Percentiles rank a stretch among this genome's conserved stretches.
Conservation (phyloP, 1,140 invertebrate genomes). For the Aphaenogaster rudis region DNA sequence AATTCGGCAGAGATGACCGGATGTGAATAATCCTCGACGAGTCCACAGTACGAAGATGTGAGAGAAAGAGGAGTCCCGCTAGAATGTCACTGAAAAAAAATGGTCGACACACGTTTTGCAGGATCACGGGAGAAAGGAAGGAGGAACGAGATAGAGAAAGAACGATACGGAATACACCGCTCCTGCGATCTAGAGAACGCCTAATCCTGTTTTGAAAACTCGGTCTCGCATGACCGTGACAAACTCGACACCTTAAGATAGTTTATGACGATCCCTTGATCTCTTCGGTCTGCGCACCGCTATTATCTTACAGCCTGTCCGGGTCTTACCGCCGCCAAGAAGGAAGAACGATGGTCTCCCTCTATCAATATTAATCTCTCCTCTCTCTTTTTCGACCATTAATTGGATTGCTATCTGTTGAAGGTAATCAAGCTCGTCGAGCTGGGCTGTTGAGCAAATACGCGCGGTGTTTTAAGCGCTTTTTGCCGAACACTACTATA, state of each 20-base stretch:
- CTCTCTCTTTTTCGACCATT: constrained; percentile 59
- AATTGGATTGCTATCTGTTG: constrained; percentile 71
- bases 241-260: constrained; percentile 81
- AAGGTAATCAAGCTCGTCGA: constrained; percentile 56
- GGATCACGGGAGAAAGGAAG: constrained; percentile 37
- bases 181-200: constrained; percentile 69
- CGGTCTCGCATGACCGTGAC: constrained; percentile 80
- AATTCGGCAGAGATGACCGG: constrained; percentile 84
- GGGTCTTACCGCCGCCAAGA: constrained; percentile 9
- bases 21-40: constrained; percentile 82
- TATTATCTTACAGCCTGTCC: constrained; percentile 68
- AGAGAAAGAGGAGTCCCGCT: constrained; percentile 45
- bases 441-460: background rate
- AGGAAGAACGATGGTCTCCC: background rate
- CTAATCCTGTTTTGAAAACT: constrained; percentile 84
- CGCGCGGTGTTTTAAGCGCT: background rate
- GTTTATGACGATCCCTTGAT: constrained; percentile 75
- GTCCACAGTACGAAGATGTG: constrained; percentile 39
- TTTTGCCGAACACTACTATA: background rate
- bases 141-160: background rate
- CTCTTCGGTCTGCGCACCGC: constrained; percentile 32
- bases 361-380: constrained; percentile 64
- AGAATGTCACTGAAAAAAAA: constrained; percentile 75
- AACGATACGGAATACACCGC: background rate
- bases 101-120: constrained; percentile 77